Evolutionary conservation across 2,888 invertebrate genomes (phyloP).

Genomic region (Cheilosia vulpina): DNA sequence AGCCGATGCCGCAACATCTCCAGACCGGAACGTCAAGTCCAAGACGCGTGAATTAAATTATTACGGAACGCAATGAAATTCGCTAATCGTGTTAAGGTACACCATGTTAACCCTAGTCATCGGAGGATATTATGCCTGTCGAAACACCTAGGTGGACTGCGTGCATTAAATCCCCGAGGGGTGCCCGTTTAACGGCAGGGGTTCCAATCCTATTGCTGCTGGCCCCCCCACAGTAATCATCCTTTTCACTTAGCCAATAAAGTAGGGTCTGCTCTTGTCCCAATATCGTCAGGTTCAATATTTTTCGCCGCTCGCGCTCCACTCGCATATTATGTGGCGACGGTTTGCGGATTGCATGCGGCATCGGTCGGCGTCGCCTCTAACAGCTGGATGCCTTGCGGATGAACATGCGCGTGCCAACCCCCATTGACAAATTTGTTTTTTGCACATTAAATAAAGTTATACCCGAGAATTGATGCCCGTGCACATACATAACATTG

Average conservation of each 20-base stretch:
- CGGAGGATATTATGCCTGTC: conserved; percentile 72
- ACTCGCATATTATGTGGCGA: background rate
- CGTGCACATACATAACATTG: conserved; percentile 60
- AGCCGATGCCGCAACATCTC: conserved; percentile 4
- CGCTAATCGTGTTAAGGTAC: conserved; percentile 78
- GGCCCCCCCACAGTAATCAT: conserved; percentile 73
- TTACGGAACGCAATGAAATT: conserved; percentile 70
- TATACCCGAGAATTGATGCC: conserved; percentile 68
- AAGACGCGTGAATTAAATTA: conserved; percentile 69
- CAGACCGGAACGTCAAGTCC: conserved; percentile 28
- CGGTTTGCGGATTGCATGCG: conserved; percentile 2
- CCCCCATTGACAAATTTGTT: conserved; percentile 83
- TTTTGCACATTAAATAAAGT: conserved; percentile 76
- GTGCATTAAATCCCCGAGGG: conserved; percentile 64
- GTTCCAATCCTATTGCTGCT: conserved; percentile 59
- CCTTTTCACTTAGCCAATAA: conserved; percentile 75
- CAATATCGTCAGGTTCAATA: conserved; percentile 68
- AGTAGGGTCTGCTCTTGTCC: conserved; percentile 67
- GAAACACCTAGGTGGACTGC: conserved; percentile 69
- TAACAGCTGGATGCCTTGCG: conserved; percentile 69
- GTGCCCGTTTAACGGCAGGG: conserved; percentile 73
- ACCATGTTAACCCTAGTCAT: conserved; percentile 76
- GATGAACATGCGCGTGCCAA: conserved; percentile 82
- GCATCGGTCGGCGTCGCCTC: conserved; percentile 56
- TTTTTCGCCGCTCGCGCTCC: conserved; percentile 13